Evolutionary conservation across 2,797 vertebrate species (phyloP).

Genomic region (Schizopygopsis pylzovi): DNA sequence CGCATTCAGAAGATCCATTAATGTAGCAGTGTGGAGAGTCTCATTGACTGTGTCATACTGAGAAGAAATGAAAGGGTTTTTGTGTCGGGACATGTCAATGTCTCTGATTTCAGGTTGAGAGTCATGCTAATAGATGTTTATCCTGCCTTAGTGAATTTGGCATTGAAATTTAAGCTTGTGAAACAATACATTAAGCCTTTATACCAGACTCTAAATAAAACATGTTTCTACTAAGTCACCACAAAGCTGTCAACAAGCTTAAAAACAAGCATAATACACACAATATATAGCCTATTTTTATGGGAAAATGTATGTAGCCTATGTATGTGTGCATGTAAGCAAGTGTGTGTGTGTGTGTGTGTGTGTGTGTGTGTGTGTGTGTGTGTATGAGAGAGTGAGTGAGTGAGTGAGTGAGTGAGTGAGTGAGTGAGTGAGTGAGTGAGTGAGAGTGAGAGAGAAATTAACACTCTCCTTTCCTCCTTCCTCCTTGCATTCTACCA

Average conservation of each 20-base stretch:
- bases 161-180: conserved; percentile 54
- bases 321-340: neutral
- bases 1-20: conserved; percentile 54
- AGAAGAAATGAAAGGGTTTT: conserved; percentile 47
- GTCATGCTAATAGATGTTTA: conserved; percentile 54
- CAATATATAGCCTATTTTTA: neutral
- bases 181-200: conserved; percentile 50
- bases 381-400: no score
- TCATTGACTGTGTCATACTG: conserved; percentile 47
- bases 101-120: conserved; percentile 42
- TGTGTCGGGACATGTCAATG: conserved; percentile 48
- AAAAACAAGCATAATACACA: neutral
- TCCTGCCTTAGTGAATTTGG: conserved; percentile 44
- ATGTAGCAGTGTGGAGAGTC: conserved; percentile 41
- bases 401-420: no score
- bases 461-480: neutral
- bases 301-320: neutral
- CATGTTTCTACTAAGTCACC: neutral
- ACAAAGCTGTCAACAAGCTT: neutral
- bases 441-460: neutral
- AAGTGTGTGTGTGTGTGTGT: no score
- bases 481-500: neutral
- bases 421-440: no score
- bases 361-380: no score
- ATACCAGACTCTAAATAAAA: neutral